Evolutionary conservation across 2,888 invertebrate genomes (phyloP), one percentile per base, ranked within the genome.

Genomic region (Drosophila pegasa): DNA sequence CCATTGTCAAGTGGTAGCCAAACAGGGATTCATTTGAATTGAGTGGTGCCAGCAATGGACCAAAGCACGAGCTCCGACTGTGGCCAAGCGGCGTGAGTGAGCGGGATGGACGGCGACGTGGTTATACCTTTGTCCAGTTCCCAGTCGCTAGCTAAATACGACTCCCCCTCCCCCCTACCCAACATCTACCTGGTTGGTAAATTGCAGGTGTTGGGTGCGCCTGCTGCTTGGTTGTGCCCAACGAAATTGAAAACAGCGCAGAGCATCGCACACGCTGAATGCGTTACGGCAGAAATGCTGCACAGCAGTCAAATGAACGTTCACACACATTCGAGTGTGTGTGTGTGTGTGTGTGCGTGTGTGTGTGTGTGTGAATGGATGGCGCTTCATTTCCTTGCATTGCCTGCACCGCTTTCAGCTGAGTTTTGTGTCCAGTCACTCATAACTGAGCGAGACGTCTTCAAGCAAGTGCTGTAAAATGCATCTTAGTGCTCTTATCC

Each of bases 291-390:
- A 47, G 55, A 58, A 38, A 35, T 63, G 54, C 37, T 38, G 40
- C 63, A 22, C 20, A 20, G 51, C 62, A 56, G 69, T 37, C 62
- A 61, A 72, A 76, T 76, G 70, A 45, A 48, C 71, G 64, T 48
- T 47, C 62, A 45, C 98, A 86, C 97, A 48, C 43, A 58, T 45
- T 43, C 18, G 27, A n/a, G 29, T 10, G n/a, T n/a, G n/a, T 33
- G 16, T 27, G 12, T 45, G 25, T 43, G 27, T 38, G 18, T 22
- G 29, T 29, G 27, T 20, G 29, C 16, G n/a, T n/a, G n/a, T 33
- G 16, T 27, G 12, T 45, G 25, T 43, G 27, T 38, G 18, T 22
- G 29, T 29, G 20, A 12, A 22, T 40, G n/a, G 10, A 8, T n/a
- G 25, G 6, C 25, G 7, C n/a, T 57, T 20, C 18, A 37, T 47